Evolutionary conservation across 2,888 invertebrate species (phyloP).

Genomic region (Spilarctia lutea): DNA sequence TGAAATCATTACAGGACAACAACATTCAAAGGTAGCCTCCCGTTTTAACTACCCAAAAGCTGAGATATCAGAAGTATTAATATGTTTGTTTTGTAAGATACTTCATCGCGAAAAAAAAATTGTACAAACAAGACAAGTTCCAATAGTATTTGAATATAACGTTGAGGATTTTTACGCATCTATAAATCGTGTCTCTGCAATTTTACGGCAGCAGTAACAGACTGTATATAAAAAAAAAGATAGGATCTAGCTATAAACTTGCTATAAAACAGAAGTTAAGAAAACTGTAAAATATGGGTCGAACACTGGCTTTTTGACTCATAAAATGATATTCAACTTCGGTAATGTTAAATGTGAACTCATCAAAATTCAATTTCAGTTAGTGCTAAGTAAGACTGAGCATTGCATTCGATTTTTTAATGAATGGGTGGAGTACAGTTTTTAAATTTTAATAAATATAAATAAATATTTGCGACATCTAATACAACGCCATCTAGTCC

Average conservation of each 20-base stretch:
- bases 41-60: neutral
- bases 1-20: neutral
- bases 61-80: neutral
- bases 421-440: neutral
- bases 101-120: neutral
- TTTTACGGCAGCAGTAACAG: constrained; percentile 42
- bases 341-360: constrained; percentile 19
- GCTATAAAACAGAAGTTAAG: constrained; percentile 41
- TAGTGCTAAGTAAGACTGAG: neutral
- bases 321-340: constrained; percentile 44
- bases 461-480: too few species aligned
- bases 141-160: neutral
- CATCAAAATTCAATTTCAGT: constrained; percentile 33
- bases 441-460: too few species aligned
- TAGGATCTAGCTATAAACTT: constrained; percentile 41
- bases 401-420: neutral
- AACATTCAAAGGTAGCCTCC: neutral
- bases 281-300: constrained; percentile 28
- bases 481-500: too few species aligned
- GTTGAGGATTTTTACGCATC: constrained; percentile 4
- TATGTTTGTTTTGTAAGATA: neutral
- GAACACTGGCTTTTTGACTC: constrained; percentile 21
- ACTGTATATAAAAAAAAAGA: constrained; percentile 40
- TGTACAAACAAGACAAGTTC: neutral
- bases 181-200: constrained; percentile 31